These are phyloP conservation scores for Latheticus oryzae DNA, from an alignment of 2,888 invertebrate genomes.

Conservation along the genomic window DNA sequence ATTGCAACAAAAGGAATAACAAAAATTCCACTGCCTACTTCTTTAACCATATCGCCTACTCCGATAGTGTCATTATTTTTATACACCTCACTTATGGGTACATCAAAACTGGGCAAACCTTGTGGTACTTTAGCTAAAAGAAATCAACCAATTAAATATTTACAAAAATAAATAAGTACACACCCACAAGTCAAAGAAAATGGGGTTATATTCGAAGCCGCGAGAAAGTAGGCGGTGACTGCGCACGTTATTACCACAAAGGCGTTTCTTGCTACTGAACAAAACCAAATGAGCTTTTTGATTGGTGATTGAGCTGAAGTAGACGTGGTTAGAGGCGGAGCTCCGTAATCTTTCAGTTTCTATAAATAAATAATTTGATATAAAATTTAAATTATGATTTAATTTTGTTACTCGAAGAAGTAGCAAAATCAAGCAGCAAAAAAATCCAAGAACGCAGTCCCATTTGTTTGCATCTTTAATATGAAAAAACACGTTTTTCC, in stretches of 20 bases:
- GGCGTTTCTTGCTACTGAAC: conserved; percentile 77
- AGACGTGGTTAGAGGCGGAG: too few species aligned
- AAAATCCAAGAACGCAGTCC: conserved; percentile 73
- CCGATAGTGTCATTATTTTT: conserved; percentile 65
- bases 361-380: conserved; percentile 55
- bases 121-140: conserved; percentile 50
- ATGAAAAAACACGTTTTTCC: conserved; percentile 68
- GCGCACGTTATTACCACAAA: conserved; percentile 75
- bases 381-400: conserved; percentile 40
- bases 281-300: conserved; percentile 71
- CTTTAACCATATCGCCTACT: conserved; percentile 70
- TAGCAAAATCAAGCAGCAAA: conserved; percentile 71
- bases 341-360: conserved; percentile 69
- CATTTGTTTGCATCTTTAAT: conserved; percentile 68
- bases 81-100: conserved; percentile 65
- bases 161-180: conserved; percentile 4
- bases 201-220: conserved; percentile 66
- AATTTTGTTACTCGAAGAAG: conserved; percentile 75
- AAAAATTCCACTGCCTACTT: conserved; percentile 74
- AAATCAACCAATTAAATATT: conserved; percentile 7
- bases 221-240: conserved; percentile 69
- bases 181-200: conserved; percentile 71
- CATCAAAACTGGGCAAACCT: conserved; percentile 69
- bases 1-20: conserved; percentile 77
- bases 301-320: conserved; percentile 63